Evolutionary conservation across 2,888 invertebrate species (phyloP).

Genomic region (Apamea anceps): DNA sequence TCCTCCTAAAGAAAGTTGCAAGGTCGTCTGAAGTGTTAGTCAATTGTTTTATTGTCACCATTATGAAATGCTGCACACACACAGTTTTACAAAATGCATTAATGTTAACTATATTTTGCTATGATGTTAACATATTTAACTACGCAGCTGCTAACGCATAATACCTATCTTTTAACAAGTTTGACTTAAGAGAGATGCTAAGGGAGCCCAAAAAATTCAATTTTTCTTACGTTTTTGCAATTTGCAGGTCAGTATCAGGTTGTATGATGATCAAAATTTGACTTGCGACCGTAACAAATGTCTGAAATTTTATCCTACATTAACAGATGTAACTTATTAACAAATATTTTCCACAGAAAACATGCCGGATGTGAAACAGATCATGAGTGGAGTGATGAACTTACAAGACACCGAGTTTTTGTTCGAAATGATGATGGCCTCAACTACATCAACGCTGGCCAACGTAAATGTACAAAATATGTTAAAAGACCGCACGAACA

Average conservation of each 20-base stretch:
- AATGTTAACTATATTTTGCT: background rate
- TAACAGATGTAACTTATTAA: background rate
- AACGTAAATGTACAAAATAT: slow-evolving; percentile 69
- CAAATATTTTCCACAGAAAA: slow-evolving; percentile 57
- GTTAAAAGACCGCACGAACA: slow-evolving; percentile 68
- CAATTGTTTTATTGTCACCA: background rate
- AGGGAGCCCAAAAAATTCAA: no score
- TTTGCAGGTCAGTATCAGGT: no score
- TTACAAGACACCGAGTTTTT: slow-evolving; percentile 42
- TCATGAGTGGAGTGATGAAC: slow-evolving; percentile 66
- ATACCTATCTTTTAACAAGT: background rate
- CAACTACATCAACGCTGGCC: slow-evolving; percentile 59
- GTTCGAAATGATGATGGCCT: slow-evolving; percentile 43
- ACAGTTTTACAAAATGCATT: background rate
- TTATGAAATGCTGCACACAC: background rate
- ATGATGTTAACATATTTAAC: background rate
- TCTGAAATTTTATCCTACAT: no score
- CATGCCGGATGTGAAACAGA: slow-evolving; percentile 61
- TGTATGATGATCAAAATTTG: no score
- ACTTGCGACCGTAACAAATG: no score
- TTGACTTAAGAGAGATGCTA: background rate
- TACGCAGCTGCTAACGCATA: background rate
- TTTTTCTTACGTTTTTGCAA: no score
- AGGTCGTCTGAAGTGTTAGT: background rate
- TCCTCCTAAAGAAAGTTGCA: background rate